Evolutionary conservation across 2,888 invertebrate species (phyloP).

Genomic region (Fragum sueziense): DNA sequence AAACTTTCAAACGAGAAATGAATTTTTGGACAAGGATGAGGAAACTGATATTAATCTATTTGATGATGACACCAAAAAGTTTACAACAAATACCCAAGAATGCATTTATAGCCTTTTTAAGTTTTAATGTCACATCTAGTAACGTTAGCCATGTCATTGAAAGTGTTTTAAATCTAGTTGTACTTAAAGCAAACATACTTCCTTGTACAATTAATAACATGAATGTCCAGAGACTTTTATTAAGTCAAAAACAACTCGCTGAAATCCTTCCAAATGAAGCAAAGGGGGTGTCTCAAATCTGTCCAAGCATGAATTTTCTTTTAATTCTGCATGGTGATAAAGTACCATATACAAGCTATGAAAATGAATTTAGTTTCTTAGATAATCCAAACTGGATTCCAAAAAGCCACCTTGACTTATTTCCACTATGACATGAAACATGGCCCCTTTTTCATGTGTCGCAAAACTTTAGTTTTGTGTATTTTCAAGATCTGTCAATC

Average conservation of each 20-base stretch:
- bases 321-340: too few species aligned
- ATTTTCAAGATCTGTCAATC: too few species aligned
- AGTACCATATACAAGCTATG: too few species aligned
- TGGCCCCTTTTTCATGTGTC: too few species aligned
- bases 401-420: too few species aligned
- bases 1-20: constrained; percentile 7
- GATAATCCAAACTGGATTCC: too few species aligned
- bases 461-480: too few species aligned
- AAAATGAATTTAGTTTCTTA: too few species aligned
- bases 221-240: constrained; percentile 33
- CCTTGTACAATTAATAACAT: constrained; percentile 36
- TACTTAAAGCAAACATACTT: constrained; percentile 31
- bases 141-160: constrained; percentile 25
- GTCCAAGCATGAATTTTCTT: too few species aligned
- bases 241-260: constrained; percentile 30
- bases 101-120: constrained; percentile 25
- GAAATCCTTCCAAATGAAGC: constrained; percentile 26
- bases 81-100: constrained; percentile 31
- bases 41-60: constrained; percentile 13
- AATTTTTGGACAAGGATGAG: constrained; percentile 30
- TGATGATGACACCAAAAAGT: constrained; percentile 16
- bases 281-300: too few species aligned
- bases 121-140: constrained; percentile 20
- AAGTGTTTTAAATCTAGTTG: constrained; percentile 30
- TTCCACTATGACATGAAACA: too few species aligned